Percentiles rank a stretch among this genome's conserved stretches.
Conservation (phyloP, 2,888 invertebrate genomes). For the Agrochola litura region DNA sequence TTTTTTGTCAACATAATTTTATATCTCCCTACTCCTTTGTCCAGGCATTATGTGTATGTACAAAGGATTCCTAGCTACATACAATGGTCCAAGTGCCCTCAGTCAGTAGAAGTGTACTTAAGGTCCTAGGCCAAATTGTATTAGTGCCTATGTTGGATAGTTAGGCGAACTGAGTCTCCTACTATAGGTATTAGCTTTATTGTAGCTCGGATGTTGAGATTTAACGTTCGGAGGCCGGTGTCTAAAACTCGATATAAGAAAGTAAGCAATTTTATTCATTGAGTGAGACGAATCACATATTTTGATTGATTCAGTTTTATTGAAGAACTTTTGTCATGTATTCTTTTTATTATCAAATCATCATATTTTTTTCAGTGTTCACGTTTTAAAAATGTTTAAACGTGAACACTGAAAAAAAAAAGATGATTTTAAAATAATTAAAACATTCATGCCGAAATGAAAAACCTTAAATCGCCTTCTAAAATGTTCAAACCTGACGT, state of each 20-base stretch:
- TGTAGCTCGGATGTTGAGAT: constrained; percentile 40
- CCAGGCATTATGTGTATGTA: too few species aligned
- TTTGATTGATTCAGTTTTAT: neutral
- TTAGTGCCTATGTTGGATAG: constrained; percentile 64
- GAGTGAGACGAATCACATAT: neutral
- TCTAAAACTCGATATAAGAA: neutral
- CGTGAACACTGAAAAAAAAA: too few species aligned
- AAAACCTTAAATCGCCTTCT: neutral
- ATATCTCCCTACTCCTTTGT: too few species aligned
- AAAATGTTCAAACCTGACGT: neutral
- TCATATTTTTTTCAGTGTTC: too few species aligned
- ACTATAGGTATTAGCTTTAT: constrained; percentile 61
- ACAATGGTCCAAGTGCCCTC: neutral
- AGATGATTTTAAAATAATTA: too few species aligned
- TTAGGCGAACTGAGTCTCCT: constrained; percentile 66
- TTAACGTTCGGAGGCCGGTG: constrained; percentile 38
- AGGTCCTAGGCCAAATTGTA: constrained; percentile 64
- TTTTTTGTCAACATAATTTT: too few species aligned
- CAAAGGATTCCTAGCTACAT: neutral
- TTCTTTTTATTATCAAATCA: neutral
- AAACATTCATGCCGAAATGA: neutral
- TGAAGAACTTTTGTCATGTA: neutral
- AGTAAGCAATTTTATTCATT: neutral
- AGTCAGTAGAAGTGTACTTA: constrained; percentile 39
- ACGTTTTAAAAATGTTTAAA: neutral